phyloP scores from a whole-genome alignment of 1,140 invertebrate genomes.

The Colletes latitarsis region DNA sequence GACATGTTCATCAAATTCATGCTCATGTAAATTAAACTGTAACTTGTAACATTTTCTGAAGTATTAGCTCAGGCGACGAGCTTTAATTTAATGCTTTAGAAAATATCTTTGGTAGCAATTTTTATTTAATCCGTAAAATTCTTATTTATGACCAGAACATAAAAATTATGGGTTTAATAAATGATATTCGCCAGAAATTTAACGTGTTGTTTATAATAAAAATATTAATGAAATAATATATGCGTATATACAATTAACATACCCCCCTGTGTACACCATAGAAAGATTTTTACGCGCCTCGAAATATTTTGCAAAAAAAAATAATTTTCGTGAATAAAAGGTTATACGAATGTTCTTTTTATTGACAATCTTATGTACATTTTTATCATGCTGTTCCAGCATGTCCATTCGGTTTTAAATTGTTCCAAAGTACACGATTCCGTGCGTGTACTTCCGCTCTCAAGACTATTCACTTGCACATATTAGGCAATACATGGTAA shows the following conservation, averaged over 20 bases:
- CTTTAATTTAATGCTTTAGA: slow-evolving; percentile 69
- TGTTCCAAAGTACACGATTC: slow-evolving; percentile 39
- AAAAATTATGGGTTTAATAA: slow-evolving; percentile 74
- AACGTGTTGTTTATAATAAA: slow-evolving; percentile 24
- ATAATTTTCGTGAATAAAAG: slow-evolving; percentile 36
- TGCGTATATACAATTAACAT: neutral
- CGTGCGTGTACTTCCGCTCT: slow-evolving; percentile 4
- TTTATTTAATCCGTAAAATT: slow-evolving; percentile 74
- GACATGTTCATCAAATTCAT: slow-evolving; percentile 67
- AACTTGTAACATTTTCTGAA: slow-evolving; percentile 70
- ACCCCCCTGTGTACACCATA: neutral
- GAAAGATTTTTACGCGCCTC: neutral
- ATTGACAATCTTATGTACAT: slow-evolving; percentile 66
- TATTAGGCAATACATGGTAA: slow-evolving; percentile 30
- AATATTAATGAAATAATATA: slow-evolving; percentile 2
- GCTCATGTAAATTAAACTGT: slow-evolving; percentile 68
- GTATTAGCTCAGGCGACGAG: slow-evolving; percentile 67
- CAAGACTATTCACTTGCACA: slow-evolving; percentile 14
- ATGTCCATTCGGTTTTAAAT: slow-evolving; percentile 34
- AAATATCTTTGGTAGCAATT: slow-evolving; percentile 67
- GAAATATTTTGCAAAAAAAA: neutral
- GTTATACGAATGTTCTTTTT: slow-evolving; percentile 62
- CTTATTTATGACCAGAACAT: slow-evolving; percentile 73
- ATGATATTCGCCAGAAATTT: slow-evolving; percentile 65
- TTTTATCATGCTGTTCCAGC: slow-evolving; percentile 46